phyloP scores from a whole-genome alignment of 2,797 vertebrate species.

The Phrynocephalus guinanensis region DNA sequence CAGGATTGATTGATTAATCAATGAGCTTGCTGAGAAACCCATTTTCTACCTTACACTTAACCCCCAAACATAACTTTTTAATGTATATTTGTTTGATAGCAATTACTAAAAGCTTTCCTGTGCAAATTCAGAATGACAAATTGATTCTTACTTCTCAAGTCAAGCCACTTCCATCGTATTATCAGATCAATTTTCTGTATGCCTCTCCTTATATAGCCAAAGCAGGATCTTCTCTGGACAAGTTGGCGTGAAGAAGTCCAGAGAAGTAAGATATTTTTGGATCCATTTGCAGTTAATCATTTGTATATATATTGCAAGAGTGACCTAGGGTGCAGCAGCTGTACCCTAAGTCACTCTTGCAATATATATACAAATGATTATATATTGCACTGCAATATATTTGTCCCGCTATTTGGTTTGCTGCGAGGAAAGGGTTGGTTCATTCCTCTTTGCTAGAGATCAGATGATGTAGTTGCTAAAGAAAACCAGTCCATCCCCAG shows the following conservation, averaged over 20 bases:
- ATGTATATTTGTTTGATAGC: slow-evolving; percentile 15
- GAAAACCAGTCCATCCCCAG: too few species aligned
- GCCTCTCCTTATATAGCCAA: background rate
- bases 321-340: too few species aligned
- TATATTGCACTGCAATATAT: too few species aligned
- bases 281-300: too few species aligned
- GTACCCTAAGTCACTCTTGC: too few species aligned
- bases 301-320: too few species aligned
- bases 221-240: background rate
- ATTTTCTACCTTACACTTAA: slow-evolving; percentile 2
- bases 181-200: background rate
- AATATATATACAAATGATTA: too few species aligned
- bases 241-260: background rate
- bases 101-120: slow-evolving; percentile 5
- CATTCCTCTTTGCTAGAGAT: too few species aligned
- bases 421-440: too few species aligned
- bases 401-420: too few species aligned
- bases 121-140: slow-evolving; percentile 9
- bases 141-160: background rate
- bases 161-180: background rate
- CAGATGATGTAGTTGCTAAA: too few species aligned
- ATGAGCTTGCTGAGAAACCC: background rate
- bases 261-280: too few species aligned
- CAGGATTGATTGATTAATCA: background rate
- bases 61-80: background rate